Evolutionary conservation across 2,113 vertebrate genomes (phyloP).

Genomic region (Columba livia): DNA sequence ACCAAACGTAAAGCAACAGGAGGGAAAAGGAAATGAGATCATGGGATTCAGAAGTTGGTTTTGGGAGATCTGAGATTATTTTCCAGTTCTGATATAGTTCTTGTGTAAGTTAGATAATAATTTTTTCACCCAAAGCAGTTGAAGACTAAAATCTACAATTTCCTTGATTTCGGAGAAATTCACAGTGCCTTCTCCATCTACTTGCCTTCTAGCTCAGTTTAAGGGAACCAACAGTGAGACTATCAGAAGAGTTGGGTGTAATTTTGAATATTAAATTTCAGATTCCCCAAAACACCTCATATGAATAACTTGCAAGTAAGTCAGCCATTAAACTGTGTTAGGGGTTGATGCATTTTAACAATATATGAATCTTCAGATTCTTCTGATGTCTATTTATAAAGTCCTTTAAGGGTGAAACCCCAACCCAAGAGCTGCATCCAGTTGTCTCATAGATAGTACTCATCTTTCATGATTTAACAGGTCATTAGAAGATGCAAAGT

Average conservation of each 20-base stretch:
- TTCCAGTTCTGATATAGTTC: not conserved
- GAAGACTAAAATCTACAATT: not conserved
- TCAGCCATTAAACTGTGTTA: not conserved
- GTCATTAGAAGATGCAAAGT: not conserved
- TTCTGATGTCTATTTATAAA: not conserved
- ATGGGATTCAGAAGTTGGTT: not conserved
- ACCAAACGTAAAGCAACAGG: not conserved
- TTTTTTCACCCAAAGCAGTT: not conserved
- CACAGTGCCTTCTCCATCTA: not conserved
- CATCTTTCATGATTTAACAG: not conserved
- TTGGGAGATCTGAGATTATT: not conserved
- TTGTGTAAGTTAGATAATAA: not conserved
- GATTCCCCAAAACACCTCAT: not conserved
- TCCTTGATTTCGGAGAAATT: not conserved
- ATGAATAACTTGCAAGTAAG: not conserved
- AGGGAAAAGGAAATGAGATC: not conserved
- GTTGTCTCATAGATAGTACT: not conserved
- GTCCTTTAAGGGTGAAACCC: not conserved
- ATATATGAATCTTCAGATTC: not conserved
- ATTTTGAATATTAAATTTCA: not conserved
- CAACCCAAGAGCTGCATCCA: not conserved
- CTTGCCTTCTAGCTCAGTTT: not conserved
- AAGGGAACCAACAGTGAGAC: not conserved
- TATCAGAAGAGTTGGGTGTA: not conserved
- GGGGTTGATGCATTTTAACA: not conserved